Base-by-base conservation (phyloP, 2,888 invertebrate genomes). In the Drosophila picticornis region DNA sequence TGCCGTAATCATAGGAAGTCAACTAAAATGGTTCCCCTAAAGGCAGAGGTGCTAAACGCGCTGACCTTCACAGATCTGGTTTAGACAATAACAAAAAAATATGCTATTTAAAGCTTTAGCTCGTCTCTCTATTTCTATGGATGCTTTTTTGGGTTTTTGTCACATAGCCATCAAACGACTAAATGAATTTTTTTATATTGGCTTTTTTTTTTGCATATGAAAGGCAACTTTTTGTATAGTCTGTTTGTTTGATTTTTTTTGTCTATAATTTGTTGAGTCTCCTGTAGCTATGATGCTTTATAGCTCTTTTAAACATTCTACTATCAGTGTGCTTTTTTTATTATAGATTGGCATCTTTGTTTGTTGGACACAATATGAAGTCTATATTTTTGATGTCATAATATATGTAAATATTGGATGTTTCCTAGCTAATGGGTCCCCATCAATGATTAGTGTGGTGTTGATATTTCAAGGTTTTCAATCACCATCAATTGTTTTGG, bases 21-120 rank as follows among this genome's bases (percentile, higher is more conserved):
- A 38, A 63, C 59, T 48, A 11, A 48, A 31, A 51, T 25, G 48
- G 25, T 59, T 48, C 43, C 43, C 34, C 9, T 16, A 51, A 43
- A 36, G 58, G 27, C 70, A 74, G 62, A 84, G 72, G 79, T 77
- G 84, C 68, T 80, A 81, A 84, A 79, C 72, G 67, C 66, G 77
- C 72, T 85, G 84, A 85, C 84, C 84, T 85, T 85, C 87, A 84
- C 61, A 80, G 60, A 83, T 84, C 84, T 84, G 80, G 83, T 86
- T 86, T 75, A 72, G 68, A 53, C 69, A 79, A 25, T 25, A 63
- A 65, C 61, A 58, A 48, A 61, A 64, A 52, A 67, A 25, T 16
- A 50, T 13, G 19, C 25, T 34, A 50, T 57, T 51, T 48, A 58
- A 67, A 63, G 60, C 56, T 63, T 60, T 10, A 5, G 69, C 61